Evolutionary conservation across 2,797 vertebrate genomes (phyloP), one percentile per base, ranked within the genome.

Genomic region (Centroberyx gerrardi): DNA sequence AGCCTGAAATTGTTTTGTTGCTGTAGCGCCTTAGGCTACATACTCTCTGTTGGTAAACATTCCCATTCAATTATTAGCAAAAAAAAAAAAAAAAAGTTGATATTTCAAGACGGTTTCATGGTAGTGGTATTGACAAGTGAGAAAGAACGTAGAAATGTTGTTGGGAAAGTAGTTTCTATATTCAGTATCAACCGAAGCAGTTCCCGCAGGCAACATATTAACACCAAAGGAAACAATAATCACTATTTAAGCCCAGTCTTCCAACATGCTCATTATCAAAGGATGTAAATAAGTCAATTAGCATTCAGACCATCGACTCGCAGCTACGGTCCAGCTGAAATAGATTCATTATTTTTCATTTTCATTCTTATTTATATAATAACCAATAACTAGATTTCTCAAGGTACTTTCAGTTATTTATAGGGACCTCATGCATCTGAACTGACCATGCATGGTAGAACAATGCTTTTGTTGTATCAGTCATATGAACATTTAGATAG

Each of bases 141-240:
- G 40, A 36, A 18, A 36, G 75, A 38, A 53, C 55, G 42, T 74
- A 60, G 12, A 33, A 60, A 55, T 36, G 29, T 70, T 61, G 46
- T 31, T 18, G 4, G n/a, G n/a, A 3, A 22, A 63, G 53, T 27
- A 54, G 28, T 71, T 74, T 59, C 40, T 76, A 65, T 72, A 69
- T 83, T 88, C 77, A 52, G 55, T 64, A 66, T 69, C 75, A 77
- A 76, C 66, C 80, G 22, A 12, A 72, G 65, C 64, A 3, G 52
- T 59, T 88, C 74, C 82, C 80, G 68, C 54, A 46, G 84, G 87
- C 59, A 54, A 81, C 62, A 42, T 31, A 78, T 72, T 69, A 65
- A 55, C 53, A 76, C 58, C 59, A 90, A 86, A 88, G 66, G 49
- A 86, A 83, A 83, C 69, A 83, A 84, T 81, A 89, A 90, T 83